Evolutionary conservation across 2,113 vertebrate species (phyloP).

Genomic region (Phoenicopterus ruber): DNA sequence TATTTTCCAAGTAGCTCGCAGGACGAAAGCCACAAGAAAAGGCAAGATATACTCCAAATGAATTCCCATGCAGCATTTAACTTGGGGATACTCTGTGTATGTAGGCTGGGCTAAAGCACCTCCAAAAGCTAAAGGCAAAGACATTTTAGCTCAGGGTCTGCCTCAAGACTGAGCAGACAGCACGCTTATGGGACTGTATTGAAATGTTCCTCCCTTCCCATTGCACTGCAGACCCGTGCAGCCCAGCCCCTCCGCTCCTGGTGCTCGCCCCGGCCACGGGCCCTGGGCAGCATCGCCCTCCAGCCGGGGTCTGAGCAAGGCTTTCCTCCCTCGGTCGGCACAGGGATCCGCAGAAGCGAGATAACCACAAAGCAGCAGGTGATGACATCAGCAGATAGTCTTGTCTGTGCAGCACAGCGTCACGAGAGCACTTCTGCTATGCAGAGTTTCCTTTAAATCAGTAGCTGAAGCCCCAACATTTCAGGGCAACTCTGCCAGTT

Average conservation of each 20-base stretch:
- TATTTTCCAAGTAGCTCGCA: not conserved
- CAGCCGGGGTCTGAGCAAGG: not conserved
- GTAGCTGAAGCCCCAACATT: not conserved
- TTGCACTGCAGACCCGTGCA: not conserved
- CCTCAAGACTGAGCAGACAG: not conserved
- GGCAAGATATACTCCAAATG: not conserved
- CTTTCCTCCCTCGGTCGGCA: not conserved
- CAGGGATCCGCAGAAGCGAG: not conserved
- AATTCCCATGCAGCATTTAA: not conserved
- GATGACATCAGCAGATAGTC: not conserved
- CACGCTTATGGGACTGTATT: rapidly evolving
- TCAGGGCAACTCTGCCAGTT: not conserved
- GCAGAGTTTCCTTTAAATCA: not conserved
- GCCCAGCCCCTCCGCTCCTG: not conserved
- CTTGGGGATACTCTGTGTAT: not conserved
- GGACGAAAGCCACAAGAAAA: not conserved
- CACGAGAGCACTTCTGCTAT: rapidly evolving
- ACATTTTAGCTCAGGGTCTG: not conserved
- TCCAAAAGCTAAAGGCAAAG: not conserved
- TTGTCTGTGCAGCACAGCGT: not conserved
- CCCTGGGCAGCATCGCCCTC: not conserved
- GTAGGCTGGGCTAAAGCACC: not conserved
- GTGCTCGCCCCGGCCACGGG: rapidly evolving
- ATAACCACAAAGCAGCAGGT: not conserved
- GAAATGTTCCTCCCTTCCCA: not conserved